These are phyloP conservation scores for Synodontis membranacea DNA, from an alignment of 2,113 vertebrate species.

Conservation along the genomic window DNA sequence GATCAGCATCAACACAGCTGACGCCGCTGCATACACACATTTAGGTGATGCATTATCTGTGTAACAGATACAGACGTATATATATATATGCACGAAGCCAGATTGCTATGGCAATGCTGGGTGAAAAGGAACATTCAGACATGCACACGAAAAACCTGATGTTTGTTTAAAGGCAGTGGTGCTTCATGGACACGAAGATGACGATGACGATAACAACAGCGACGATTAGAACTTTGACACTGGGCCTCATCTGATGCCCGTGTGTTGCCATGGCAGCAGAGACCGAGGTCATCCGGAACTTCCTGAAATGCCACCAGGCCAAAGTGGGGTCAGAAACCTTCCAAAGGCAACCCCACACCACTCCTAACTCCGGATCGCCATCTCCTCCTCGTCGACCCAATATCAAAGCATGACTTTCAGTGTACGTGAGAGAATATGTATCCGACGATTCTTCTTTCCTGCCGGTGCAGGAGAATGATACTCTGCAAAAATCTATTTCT, in stretches of 20 bases:
- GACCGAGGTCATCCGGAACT: constrained; percentile 23
- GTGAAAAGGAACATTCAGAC: background rate
- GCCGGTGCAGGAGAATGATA: background rate
- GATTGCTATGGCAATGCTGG: background rate
- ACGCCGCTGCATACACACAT: background rate
- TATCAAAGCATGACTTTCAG: background rate
- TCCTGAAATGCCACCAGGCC: constrained; percentile 26
- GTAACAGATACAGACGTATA: background rate
- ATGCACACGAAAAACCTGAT: constrained; percentile 6
- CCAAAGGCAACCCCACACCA: background rate
- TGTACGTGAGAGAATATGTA: background rate
- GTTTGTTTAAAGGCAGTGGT: constrained; percentile 20
- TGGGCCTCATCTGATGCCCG: constrained; percentile 1
- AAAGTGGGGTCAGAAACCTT: background rate
- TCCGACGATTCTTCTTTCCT: background rate
- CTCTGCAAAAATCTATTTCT: constrained; percentile 1
- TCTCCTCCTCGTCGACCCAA: too few species aligned
- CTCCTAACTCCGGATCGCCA: background rate
- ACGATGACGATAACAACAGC: background rate
- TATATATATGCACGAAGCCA: background rate
- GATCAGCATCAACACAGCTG: background rate
- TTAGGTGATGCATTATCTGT: background rate
- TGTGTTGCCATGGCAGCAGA: constrained; percentile 39
- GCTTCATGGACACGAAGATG: background rate
- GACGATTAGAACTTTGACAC: constrained; percentile 18